Percentiles rank a stretch among this genome's conserved stretches.
Evolutionary conservation across 2,888 invertebrate genomes (phyloP).

Genomic region (Thereva unica): DNA sequence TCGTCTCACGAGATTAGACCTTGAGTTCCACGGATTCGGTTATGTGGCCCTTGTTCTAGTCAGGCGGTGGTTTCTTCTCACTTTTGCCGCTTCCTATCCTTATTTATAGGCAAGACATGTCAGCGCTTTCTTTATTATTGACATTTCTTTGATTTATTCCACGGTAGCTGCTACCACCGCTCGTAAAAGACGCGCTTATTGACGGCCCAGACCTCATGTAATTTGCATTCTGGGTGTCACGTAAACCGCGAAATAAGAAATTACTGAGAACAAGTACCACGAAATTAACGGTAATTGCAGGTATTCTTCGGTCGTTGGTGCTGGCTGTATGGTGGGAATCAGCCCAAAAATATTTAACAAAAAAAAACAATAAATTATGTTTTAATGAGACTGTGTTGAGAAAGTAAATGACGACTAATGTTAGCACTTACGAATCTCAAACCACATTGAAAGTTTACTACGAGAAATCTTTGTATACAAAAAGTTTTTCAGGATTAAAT

Average conservation of each 20-base stretch:
- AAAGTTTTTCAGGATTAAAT: no score
- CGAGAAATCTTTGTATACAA: no score
- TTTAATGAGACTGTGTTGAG: no score
- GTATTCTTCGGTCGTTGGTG: slow-evolving; percentile 5
- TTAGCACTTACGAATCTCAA: no score
- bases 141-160: slow-evolving; percentile 16
- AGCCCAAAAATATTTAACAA: background rate
- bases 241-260: slow-evolving; percentile 15
- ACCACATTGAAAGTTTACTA: no score
- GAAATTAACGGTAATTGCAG: slow-evolving; percentile 7
- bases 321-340: slow-evolving; percentile 10
- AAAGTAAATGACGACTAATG: no score
- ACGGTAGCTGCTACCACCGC: background rate
- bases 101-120: slow-evolving; percentile 17
- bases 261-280: slow-evolving; percentile 12
- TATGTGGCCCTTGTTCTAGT: background rate
- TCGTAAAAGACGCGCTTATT: slow-evolving; percentile 2
- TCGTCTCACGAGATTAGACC: background rate
- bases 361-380: no score
- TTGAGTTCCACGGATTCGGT: slow-evolving; percentile 9
- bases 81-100: slow-evolving; percentile 11
- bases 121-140: slow-evolving; percentile 20
- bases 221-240: slow-evolving; percentile 20
- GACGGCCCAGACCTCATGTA: slow-evolving; percentile 2
- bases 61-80: slow-evolving; percentile 5